Conservation (phyloP, 2,113 vertebrate species). For the Toxotes jaculatrix region DNA sequence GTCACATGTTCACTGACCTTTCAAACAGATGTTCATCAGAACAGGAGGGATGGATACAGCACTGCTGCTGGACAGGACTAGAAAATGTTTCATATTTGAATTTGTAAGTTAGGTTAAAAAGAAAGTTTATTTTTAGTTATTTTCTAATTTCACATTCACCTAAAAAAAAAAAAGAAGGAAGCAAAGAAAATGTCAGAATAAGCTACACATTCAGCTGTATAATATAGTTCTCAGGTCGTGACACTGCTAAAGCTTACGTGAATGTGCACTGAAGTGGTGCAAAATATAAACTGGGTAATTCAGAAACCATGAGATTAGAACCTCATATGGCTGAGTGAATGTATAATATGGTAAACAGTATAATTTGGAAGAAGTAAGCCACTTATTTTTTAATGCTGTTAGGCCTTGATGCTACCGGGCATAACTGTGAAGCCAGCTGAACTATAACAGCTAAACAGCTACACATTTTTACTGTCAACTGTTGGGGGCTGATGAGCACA, state of each 20-base stretch:
- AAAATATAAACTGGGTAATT: background rate
- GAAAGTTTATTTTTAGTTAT: no score
- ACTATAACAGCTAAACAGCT: background rate
- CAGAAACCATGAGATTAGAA: background rate
- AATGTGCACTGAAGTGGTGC: background rate
- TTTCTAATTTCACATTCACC: no score
- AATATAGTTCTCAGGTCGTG: background rate
- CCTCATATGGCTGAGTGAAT: background rate
- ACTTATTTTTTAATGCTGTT: background rate
- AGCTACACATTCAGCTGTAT: no score
- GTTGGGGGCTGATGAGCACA: background rate
- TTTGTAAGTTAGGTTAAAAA: no score
- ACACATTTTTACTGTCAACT: background rate
- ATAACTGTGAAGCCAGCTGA: background rate
- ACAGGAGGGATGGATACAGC: no score
- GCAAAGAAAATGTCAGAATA: background rate
- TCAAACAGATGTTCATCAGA: background rate
- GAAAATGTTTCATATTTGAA: no score
- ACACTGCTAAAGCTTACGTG: background rate
- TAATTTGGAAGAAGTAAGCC: background rate
- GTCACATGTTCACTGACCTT: background rate
- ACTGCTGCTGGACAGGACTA: no score
- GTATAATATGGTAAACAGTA: background rate
- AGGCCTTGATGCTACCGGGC: background rate
- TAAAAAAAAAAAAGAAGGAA: no score